These are phyloP conservation scores for Steinernema feltiae DNA, from an alignment of 1,140 invertebrate genomes.

Conservation along the genomic window DNA sequence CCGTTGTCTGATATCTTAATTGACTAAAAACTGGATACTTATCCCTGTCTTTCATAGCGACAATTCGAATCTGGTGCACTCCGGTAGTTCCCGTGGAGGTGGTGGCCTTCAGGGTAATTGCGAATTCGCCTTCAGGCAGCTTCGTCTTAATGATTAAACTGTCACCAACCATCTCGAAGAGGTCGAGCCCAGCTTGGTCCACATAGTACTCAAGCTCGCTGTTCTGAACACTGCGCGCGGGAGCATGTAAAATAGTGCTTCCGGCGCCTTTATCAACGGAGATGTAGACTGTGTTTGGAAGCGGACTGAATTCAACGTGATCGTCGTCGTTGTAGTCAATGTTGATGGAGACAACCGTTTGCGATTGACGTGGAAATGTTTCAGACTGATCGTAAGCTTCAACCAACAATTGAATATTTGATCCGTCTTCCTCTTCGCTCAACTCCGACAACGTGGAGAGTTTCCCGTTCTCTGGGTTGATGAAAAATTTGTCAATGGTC, in stretches of 20 bases:
- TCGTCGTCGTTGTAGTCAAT: slow-evolving; percentile 25
- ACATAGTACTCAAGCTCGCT: neutral
- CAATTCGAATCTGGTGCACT: slow-evolving; percentile 33
- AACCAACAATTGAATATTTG: slow-evolving; percentile 34
- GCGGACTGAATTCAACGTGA: slow-evolving; percentile 45
- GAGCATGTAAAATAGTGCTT: slow-evolving; percentile 36
- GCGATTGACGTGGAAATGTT: slow-evolving; percentile 30
- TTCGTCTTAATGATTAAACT: neutral
- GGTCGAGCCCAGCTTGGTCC: slow-evolving; percentile 3
- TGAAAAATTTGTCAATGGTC: slow-evolving; percentile 23
- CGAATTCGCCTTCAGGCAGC: slow-evolving; percentile 32
- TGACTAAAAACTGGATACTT: slow-evolving; percentile 54
- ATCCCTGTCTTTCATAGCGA: slow-evolving; percentile 51
- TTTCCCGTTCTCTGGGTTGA: slow-evolving; percentile 32
- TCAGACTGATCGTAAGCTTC: slow-evolving; percentile 37
- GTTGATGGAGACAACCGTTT: slow-evolving; percentile 34
- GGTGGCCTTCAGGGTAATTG: slow-evolving; percentile 29
- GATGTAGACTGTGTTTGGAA: slow-evolving; percentile 51
- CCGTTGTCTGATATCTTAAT: slow-evolving; percentile 47
- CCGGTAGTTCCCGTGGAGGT: neutral
- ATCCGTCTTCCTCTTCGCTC: slow-evolving; percentile 22
- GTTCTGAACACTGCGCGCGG: neutral
- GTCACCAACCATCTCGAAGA: slow-evolving; percentile 20
- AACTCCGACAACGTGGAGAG: slow-evolving; percentile 23
- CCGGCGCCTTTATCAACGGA: slow-evolving; percentile 47